phyloP scores from a whole-genome alignment of 2,888 invertebrate species.

The Platypus cylindrus region DNA sequence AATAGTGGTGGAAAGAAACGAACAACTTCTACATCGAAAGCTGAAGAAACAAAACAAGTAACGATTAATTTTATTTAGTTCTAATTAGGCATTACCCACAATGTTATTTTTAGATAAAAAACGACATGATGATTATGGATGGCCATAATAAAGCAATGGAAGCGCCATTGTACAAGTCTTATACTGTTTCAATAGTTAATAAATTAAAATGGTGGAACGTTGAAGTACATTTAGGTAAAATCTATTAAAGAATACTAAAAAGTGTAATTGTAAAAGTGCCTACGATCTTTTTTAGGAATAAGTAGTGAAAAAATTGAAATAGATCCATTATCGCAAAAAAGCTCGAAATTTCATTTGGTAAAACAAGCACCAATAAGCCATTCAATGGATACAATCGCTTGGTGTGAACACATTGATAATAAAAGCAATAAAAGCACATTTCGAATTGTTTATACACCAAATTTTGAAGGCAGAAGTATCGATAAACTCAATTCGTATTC shows the following conservation, averaged over 20 bases:
- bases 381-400: constrained; percentile 75
- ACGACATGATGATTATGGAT: constrained; percentile 52
- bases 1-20: constrained; percentile 10
- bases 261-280: not conserved
- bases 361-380: constrained; percentile 71
- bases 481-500: constrained; percentile 8
- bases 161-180: constrained; percentile 77
- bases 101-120: constrained; percentile 26
- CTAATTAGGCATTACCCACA: too few relatives aligned
- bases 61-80: too few relatives aligned
- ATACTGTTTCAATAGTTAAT: constrained; percentile 62
- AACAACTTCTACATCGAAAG: constrained; percentile 17
- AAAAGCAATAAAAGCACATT: constrained; percentile 61
- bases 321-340: constrained; percentile 62
- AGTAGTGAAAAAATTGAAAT: constrained; percentile 87
- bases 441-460: constrained; percentile 52
- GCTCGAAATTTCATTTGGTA: constrained; percentile 42
- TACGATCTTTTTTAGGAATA: constrained; percentile 41
- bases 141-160: constrained; percentile 69
- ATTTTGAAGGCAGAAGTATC: constrained; percentile 10
- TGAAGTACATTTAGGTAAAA: constrained; percentile 54
- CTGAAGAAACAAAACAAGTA: constrained; percentile 30
- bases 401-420: constrained; percentile 72
- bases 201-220: constrained; percentile 65
- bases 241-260: not conserved